Base-by-base conservation (phyloP, 2,797 vertebrate species). In the Furcifer pardalis region DNA sequence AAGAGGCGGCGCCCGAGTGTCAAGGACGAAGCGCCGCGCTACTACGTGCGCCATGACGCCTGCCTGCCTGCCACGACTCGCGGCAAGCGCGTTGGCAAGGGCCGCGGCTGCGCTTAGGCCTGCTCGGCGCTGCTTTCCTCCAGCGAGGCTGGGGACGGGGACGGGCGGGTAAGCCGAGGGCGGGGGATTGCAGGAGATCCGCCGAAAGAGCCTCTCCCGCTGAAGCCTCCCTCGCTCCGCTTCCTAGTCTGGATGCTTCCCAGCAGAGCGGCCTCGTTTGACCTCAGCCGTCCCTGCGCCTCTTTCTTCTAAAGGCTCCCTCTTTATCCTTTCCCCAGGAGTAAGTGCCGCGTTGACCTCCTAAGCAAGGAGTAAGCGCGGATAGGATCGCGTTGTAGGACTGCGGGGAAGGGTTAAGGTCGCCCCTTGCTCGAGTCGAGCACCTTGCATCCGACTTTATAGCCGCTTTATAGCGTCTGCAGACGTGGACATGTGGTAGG, bases 1-100 rank as follows among this genome's bases (percentile, higher is more conserved):
- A 42, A 77, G 49, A 62, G 35, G 71, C 79, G 76, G 87, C 84
- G 90, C 81, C 79, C 85, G 30, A 76, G 44, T 66, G 84, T 56
- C 77, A 25, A 77, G 56, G 5, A 60, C 49, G 25, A 44, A 60
- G 84, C 79, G 79, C 49, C 37, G 72, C 30, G 60, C 27, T 63
- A 56, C 69, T 37, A 17, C 62, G 62, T 6, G 84, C 62, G 4
- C 7, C 7, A 62, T 46, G 84, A 56, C 35, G 71, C 49, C 35
- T 5, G 68, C 60, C 46, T 8, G 74, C 71, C 82, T 75, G 82
- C 82, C 84, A 81, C 78, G 78, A 81, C 71, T 75, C 60, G 69
- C 77, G 5, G 27, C 10, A 19, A 12, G 81, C 72, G 5, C 42
- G 3, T 1, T 5, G 9, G 46, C n/a, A 42, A 46, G 30, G 40